These are phyloP conservation scores for Hypercompe scribonia DNA, from an alignment of 2,888 invertebrate species.

Conservation along the genomic window DNA sequence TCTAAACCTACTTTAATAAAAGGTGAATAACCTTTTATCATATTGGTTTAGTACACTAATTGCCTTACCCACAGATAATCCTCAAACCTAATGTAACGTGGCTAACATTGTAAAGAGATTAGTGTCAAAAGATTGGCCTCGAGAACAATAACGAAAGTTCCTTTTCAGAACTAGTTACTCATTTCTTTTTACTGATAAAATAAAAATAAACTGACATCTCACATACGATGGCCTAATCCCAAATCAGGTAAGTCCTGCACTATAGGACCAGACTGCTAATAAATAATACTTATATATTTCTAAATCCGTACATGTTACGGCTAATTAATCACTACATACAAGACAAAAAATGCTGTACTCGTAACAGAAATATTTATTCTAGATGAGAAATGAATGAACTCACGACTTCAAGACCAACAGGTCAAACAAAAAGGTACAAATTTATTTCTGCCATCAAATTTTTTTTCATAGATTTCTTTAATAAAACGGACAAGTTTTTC, in stretches of 20 bases:
- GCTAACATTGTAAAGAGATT: background rate
- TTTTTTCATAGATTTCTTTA: too few species aligned
- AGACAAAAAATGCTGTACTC: too few species aligned
- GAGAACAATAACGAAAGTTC: background rate
- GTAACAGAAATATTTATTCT: too few species aligned
- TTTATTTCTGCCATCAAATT: too few species aligned
- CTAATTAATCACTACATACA: too few species aligned
- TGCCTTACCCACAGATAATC: background rate
- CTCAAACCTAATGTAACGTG: background rate
- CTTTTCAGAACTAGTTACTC: background rate
- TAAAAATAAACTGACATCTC: background rate
- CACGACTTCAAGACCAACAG: too few species aligned
- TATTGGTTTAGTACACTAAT: conserved; percentile 2
- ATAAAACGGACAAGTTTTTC: too few species aligned
- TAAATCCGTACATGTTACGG: background rate
- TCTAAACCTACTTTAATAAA: background rate
- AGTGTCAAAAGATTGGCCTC: background rate
- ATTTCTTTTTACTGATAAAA: background rate
- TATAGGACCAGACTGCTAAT: background rate
- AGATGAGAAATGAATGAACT: too few species aligned
- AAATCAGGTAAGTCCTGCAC: background rate
- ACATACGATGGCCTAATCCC: background rate
- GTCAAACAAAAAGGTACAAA: too few species aligned
- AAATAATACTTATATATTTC: background rate
- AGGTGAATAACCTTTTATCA: conserved; percentile 1